Evolutionary conservation across 1,140 invertebrate species (phyloP).

Genomic region (Trypoxylus dichotomus): DNA sequence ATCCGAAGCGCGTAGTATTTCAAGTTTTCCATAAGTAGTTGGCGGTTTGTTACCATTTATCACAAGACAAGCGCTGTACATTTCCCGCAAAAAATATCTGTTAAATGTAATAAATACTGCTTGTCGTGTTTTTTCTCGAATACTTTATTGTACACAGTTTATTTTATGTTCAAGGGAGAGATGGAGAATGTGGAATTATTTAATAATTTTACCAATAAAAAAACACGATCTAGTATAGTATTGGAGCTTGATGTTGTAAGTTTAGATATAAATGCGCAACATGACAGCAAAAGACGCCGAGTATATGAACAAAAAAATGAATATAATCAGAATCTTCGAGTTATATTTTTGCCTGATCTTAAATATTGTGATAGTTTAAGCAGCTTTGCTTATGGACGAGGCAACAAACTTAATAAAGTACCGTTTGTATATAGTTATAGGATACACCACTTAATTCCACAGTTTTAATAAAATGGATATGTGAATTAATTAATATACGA

Average conservation of each 20-base stretch:
- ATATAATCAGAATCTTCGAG: too few relatives aligned
- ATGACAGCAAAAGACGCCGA: too few relatives aligned
- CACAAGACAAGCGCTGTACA: not conserved
- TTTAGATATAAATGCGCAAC: too few relatives aligned
- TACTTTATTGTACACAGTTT: conserved; percentile 12
- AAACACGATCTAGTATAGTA: not conserved
- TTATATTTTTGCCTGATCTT: too few relatives aligned
- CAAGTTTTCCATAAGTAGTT: conserved; percentile 22
- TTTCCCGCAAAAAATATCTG: conserved; percentile 5
- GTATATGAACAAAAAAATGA: too few relatives aligned
- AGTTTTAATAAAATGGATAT: too few relatives aligned
- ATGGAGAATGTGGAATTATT: conserved; percentile 3
- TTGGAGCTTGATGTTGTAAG: not conserved
- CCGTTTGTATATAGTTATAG: too few relatives aligned
- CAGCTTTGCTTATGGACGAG: too few relatives aligned
- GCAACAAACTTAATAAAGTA: too few relatives aligned
- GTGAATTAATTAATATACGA: too few relatives aligned
- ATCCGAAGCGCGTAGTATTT: conserved; percentile 12
- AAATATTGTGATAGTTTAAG: too few relatives aligned
- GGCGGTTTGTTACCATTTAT: conserved; percentile 19
- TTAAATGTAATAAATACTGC: not conserved
- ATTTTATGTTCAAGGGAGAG: not conserved
- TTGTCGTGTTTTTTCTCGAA: not conserved
- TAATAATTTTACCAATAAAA: not conserved
- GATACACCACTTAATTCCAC: too few relatives aligned